Conservation (phyloP, 2,797 vertebrate species). For the Sciurus carolinensis region DNA sequence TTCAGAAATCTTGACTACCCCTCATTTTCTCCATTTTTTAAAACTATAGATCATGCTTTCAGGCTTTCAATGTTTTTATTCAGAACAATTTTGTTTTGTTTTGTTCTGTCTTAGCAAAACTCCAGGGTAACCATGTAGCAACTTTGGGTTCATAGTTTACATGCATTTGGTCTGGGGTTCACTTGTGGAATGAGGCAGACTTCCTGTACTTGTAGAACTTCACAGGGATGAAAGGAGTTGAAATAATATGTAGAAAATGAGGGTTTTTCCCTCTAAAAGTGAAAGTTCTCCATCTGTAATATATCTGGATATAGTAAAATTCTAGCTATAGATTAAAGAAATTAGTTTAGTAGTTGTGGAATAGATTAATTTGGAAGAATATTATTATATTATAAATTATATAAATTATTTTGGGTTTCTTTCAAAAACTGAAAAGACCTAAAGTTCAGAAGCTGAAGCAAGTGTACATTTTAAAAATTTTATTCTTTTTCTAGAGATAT, state of each 20-base stretch:
- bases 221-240: not conserved
- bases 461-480: slow-evolving; percentile 18
- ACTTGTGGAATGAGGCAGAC: not conserved
- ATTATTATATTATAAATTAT: slow-evolving; percentile 28
- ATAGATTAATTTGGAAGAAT: slow-evolving; percentile 35
- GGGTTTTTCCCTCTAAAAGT: not conserved
- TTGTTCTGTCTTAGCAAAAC: not conserved
- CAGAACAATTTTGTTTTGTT: slow-evolving; percentile 9
- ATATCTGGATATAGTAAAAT: slow-evolving; percentile 40
- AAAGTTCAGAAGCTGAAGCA: slow-evolving; percentile 42
- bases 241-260: not conserved
- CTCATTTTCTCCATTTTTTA: slow-evolving; percentile 63
- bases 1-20: slow-evolving; percentile 20
- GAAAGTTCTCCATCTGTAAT: not conserved
- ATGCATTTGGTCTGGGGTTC: not conserved
- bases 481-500: not conserved
- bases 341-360: slow-evolving; percentile 42
- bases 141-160: slow-evolving; percentile 40
- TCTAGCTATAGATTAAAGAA: slow-evolving; percentile 43
- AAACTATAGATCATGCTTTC: slow-evolving; percentile 54
- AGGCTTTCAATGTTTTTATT: slow-evolving; percentile 19
- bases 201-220: not conserved
- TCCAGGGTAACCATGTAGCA: not conserved
- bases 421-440: slow-evolving; percentile 27
- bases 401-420: slow-evolving; percentile 43